A percentile compares a stretch with the other conserved stretches of the same genome.
Conservation (phyloP, 2,113 vertebrate species). For the Hymenochirus boettgeri region DNA sequence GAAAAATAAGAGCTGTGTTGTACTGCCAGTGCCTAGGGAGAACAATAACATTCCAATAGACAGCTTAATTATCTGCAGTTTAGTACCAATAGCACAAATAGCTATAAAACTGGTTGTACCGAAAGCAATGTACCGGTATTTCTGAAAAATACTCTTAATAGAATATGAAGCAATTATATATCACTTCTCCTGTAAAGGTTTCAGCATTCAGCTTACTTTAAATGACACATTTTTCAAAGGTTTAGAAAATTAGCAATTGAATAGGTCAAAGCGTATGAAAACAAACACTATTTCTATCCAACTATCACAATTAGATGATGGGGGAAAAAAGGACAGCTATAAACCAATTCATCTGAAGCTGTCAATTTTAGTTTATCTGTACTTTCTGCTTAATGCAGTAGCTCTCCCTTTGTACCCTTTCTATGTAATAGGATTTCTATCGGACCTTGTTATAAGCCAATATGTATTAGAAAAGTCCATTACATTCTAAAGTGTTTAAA, state of each 20-base stretch:
- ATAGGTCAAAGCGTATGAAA: conserved; percentile 47
- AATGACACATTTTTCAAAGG: conserved; percentile 50
- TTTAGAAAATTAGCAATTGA: conserved; percentile 49
- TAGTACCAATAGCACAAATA: conserved; percentile 61
- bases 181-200: conserved; percentile 45
- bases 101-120: conserved; percentile 50
- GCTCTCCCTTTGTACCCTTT: neutral
- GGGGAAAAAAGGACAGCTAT: conserved; percentile 22
- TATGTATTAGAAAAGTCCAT: conserved; percentile 10
- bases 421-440: neutral
- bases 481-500: neutral
- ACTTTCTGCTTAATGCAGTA: conserved; percentile 1
- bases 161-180: conserved; percentile 44
- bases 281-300: conserved; percentile 44
- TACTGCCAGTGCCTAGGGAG: conserved; percentile 55
- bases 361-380: neutral
- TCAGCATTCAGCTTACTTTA: conserved; percentile 44
- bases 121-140: conserved; percentile 47
- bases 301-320: conserved; percentile 44
- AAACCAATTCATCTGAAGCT: conserved; percentile 10
- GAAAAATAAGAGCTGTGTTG: conserved; percentile 54
- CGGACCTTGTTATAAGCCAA: neutral
- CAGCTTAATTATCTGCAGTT: conserved; percentile 74
- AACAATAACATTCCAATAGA: conserved; percentile 61
- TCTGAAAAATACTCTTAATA: conserved; percentile 48